These are phyloP conservation scores for Hydractinia echinata DNA, from an alignment of 30 jellyfish, hydroid and myxozoan genomes.

Conservation along the genomic window DNA sequence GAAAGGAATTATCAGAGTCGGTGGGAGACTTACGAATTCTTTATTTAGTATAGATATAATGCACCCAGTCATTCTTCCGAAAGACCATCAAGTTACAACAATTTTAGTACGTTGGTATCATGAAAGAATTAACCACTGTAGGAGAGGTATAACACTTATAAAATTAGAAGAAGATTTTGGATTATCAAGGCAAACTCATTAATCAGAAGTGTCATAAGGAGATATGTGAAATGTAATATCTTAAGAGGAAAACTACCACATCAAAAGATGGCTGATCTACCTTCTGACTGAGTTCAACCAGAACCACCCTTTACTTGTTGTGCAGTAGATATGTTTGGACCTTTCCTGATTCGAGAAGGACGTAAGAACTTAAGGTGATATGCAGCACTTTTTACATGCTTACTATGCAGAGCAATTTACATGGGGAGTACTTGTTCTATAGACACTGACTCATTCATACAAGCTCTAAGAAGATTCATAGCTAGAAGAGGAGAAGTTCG, in stretches of 20 bases:
- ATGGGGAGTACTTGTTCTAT: constrained; percentile 23
- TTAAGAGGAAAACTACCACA: constrained; percentile 29
- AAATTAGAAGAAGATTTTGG: too few species aligned
- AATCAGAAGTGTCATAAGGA: constrained; percentile 15
- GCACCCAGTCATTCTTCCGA: constrained; percentile 44
- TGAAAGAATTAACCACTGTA: too few species aligned
- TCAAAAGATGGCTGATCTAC: constrained; percentile 46
- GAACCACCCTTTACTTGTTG: constrained; percentile 42
- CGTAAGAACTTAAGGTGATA: constrained; percentile 27
- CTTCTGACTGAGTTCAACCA: constrained; percentile 32
- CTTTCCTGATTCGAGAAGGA: constrained; percentile 16
- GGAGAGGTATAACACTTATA: constrained; percentile 18
- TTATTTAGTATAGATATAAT: too few species aligned
- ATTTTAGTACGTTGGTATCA: constrained; percentile 21
- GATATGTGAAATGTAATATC: constrained; percentile 31
- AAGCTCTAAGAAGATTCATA: constrained; percentile 30
- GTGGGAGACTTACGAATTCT: too few species aligned
- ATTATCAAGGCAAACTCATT: constrained; percentile 16
- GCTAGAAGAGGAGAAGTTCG: constrained; percentile 50
- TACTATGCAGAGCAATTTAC: constrained; percentile 22
- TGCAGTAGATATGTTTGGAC: too few species aligned
- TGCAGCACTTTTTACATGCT: constrained; percentile 36
- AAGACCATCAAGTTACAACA: constrained; percentile 13
- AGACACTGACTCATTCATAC: constrained; percentile 44
- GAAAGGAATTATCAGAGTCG: too few species aligned